Evolutionary conservation across 1,140 invertebrate species (phyloP).

Genomic region (Drosophila truncata): DNA sequence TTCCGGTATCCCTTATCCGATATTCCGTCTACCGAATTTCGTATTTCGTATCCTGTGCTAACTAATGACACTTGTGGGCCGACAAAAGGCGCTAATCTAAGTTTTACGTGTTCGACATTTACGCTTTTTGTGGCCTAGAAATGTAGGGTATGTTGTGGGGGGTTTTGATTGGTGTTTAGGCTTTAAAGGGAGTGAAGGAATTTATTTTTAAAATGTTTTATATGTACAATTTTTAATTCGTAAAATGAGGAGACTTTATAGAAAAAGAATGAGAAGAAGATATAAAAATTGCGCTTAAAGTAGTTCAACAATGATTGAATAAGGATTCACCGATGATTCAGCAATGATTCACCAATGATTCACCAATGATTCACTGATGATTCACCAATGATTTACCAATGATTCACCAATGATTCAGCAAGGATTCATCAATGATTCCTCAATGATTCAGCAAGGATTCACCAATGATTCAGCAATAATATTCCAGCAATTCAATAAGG

Average conservation of each 20-base stretch:
- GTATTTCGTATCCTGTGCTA: conserved; percentile 57
- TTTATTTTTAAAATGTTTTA: too few species aligned
- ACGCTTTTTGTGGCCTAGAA: conserved; percentile 54
- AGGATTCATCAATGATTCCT: too few species aligned
- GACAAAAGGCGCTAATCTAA: conserved; percentile 81
- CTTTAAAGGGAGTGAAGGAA: background rate
- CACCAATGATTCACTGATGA: background rate
- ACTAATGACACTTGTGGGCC: conserved; percentile 71
- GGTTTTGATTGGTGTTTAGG: background rate
- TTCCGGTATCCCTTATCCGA: conserved; percentile 7
- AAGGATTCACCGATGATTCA: too few species aligned
- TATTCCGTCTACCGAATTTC: conserved; percentile 29
- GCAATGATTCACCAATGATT: background rate
- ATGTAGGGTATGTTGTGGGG: conserved; percentile 2
- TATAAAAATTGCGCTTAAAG: too few species aligned
- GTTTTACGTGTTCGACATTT: conserved; percentile 78
- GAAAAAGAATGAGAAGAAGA: too few species aligned
- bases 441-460: too few species aligned
- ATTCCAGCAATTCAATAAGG: too few species aligned
- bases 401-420: too few species aligned
- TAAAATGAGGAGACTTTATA: too few species aligned
- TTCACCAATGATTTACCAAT: background rate
- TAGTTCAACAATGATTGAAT: too few species aligned
- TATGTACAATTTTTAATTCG: too few species aligned
- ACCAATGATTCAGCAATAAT: too few species aligned